These are phyloP conservation scores for Drosophila takahashii DNA, from an alignment of 1,140 invertebrate species.

Conservation along the genomic window DNA sequence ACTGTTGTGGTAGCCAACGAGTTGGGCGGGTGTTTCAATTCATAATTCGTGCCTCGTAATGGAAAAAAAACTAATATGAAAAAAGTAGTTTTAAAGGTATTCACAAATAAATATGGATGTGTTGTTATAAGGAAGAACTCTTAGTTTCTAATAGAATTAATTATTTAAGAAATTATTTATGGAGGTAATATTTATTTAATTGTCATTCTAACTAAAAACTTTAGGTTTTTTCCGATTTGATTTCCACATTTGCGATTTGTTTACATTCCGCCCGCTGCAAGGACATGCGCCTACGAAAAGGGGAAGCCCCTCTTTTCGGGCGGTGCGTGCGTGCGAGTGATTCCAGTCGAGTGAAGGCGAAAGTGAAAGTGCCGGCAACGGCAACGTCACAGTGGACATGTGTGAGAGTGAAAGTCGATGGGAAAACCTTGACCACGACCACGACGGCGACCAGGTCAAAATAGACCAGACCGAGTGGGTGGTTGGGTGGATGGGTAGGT, in stretches of 20 bases:
- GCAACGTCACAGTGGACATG: slow-evolving; percentile 61
- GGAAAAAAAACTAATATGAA: neutral
- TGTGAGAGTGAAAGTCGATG: slow-evolving; percentile 84
- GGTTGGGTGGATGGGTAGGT: neutral
- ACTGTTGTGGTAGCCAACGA: slow-evolving; percentile 39
- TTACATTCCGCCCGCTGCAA: slow-evolving; percentile 62
- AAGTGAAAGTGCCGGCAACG: slow-evolving; percentile 77
- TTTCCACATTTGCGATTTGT: slow-evolving; percentile 53
- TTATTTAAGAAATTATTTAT: no score
- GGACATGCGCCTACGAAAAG: slow-evolving; percentile 68
- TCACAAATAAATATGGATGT: neutral
- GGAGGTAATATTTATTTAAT: no score
- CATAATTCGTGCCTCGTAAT: neutral
- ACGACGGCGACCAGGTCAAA: slow-evolving; percentile 40
- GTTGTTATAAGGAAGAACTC: no score
- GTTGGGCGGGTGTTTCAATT: slow-evolving; percentile 21
- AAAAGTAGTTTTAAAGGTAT: neutral
- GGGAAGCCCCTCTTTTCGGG: slow-evolving; percentile 4
- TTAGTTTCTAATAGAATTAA: neutral
- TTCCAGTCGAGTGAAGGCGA: slow-evolving; percentile 40
- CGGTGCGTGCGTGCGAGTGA: slow-evolving; percentile 52
- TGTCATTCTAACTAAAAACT: no score
- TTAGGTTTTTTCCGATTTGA: no score
- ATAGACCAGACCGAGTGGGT: slow-evolving; percentile 15
- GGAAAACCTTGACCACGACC: slow-evolving; percentile 82